Base-by-base conservation (phyloP, 2,888 invertebrate genomes). In the Lysandra bellargus region DNA sequence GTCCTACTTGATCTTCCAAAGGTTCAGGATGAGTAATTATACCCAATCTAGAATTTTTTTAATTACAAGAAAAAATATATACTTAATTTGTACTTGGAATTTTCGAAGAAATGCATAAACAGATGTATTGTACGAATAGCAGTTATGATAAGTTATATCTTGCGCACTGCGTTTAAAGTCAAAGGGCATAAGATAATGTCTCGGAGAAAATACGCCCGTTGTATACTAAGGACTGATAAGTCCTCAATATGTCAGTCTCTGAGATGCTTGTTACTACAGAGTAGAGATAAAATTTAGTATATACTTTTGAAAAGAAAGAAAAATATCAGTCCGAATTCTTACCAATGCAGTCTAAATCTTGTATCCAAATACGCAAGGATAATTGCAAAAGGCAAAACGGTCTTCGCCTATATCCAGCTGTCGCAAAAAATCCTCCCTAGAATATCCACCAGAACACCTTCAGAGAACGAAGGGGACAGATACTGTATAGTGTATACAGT, bases 151-250 rank as follows among this genome's bases (percentile, higher is more conserved):
- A 69, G 69, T 69, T 33, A 37, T 69, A 69, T 69, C 69, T 30
- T 64, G 6, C 64, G 3, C 14, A 49, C 53, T 7, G 75, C 23
- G 76, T 75, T 30, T 53, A 53, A 57, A 17, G 76, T 76, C 53
- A 76, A 76, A 76, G 76, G 76, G 57, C 76, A 76, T 53, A 44
- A 30, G 76, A 76, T 76, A 76, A 76, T 23, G 57, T 76, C 57
- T 57, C 30, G 17, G 57, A 17, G 76, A 76, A 17, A 53, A 57
- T n/a, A 53, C 7, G 76, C 23, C 76, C 14, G 14, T 23, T 57
- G 30, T 33, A 30, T 30, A 17, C 44, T 74, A 74, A 17, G 6
- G 74, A 74, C 23, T 40, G 12, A 69, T 69, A 69, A 69, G 61
- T 61, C 61, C n/a, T 61, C 23, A 12, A 69, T 69, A 69, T 61